These are phyloP conservation scores for Drosophila lacicola DNA, from an alignment of 2,888 invertebrate genomes.

Conservation along the genomic window DNA sequence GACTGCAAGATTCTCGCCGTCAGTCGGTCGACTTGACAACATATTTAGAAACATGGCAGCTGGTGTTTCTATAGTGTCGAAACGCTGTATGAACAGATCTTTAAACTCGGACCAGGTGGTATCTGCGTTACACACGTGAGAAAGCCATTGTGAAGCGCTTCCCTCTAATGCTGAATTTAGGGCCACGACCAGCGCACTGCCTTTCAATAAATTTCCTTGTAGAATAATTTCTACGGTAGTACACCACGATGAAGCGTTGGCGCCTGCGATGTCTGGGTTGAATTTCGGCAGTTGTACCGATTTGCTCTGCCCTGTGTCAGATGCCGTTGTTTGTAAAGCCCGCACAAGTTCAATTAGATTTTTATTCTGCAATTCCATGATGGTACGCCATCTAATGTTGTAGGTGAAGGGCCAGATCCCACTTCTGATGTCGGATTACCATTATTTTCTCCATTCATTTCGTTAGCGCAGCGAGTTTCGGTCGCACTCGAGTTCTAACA, in stretches of 20 bases:
- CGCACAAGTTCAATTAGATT: conserved; percentile 27
- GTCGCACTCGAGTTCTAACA: not conserved
- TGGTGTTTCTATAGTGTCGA: conserved; percentile 25
- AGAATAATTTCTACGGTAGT: conserved; percentile 6
- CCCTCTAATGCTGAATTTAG: conserved; percentile 1
- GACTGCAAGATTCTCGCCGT: conserved; percentile 15
- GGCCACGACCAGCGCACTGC: conserved; percentile 17
- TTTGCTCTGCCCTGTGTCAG: not conserved
- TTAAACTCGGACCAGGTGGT: conserved; percentile 28
- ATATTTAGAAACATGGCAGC: conserved; percentile 29
- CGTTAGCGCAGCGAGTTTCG: not conserved
- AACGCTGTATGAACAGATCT: conserved; percentile 26
- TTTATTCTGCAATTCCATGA: not conserved
- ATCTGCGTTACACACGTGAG: conserved; percentile 28
- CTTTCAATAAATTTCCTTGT: not conserved
- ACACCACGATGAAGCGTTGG: not conserved
- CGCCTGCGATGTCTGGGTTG: not conserved
- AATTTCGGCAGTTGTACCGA: not conserved
- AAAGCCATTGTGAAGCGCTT: too few relatives aligned
- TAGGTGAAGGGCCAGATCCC: too few relatives aligned
- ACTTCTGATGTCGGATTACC: too few relatives aligned
- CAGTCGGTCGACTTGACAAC: conserved; percentile 22
- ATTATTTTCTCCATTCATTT: too few relatives aligned
- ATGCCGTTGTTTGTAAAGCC: conserved; percentile 14
- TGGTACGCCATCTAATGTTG: too few relatives aligned